Base-by-base conservation (phyloP, 2,888 invertebrate species). In the Apodemia hepburni region DNA sequence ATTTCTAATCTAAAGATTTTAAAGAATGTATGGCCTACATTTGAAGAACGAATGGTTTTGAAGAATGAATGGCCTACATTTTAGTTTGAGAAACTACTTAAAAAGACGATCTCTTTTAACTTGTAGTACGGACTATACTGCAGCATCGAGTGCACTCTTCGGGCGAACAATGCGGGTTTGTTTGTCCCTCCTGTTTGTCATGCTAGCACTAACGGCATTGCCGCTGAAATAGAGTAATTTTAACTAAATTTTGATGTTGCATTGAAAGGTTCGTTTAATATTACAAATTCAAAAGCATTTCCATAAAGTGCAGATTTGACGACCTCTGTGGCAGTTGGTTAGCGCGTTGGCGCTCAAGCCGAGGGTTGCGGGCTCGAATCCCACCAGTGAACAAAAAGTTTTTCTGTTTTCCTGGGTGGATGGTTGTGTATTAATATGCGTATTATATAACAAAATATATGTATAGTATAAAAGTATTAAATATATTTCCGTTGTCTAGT, bases 191-290 rank as follows among this genome's bases (percentile, higher is more conserved):
- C 45, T 60, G 60, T 62, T 33, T n/a, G n/a, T 35, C 38, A 29
- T 51, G 47, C 59, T 60, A 49, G 47, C 65, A 61, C 66, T 61
- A 68, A 62, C 66, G 68, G 66, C 74, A 64, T 57, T 61, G 69
- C 73, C 71, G 74, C 76, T 70, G 70, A 76, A 81, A 82, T 77
- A 76, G 77, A 78, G 80, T 79, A 81, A 82, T 81, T 82, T 79
- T 78, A 79, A 80, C 81, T 79, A 75, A 79, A 84, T 81, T 84
- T 83, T 79, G 76, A 78, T 75, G 76, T 78, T 69, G 70, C 72
- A 77, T 74, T 75, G 76, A 74, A 73, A 69, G 67, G 64, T 61
- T 64, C 49, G 62, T 63, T 65, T 65, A 64, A 62, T 58, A 57
- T 61, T 64, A 59, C 63, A 60, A 63, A 62, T 63, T 65, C 60